These are phyloP conservation scores for Neotragus moschatus DNA, from an alignment of 2,113 vertebrate genomes.

Conservation along the genomic window DNA sequence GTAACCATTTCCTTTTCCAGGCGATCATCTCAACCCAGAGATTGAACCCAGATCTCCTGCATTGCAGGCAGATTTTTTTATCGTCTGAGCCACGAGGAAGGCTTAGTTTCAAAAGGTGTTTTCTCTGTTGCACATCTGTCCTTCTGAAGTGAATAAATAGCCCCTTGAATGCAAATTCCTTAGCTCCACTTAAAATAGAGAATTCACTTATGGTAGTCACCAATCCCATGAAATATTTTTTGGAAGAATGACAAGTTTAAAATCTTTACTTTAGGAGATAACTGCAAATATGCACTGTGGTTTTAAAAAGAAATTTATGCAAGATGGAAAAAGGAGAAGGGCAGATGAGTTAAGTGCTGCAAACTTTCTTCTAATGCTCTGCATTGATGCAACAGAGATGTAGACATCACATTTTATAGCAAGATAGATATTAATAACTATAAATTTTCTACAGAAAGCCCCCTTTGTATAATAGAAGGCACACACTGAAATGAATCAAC, in stretches of 20 bases:
- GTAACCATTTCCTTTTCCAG: not conserved
- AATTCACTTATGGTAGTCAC: not conserved
- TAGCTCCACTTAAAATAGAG: not conserved
- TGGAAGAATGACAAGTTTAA: not conserved
- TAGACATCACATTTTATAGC: not conserved
- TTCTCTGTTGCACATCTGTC: not conserved
- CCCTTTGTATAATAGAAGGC: not conserved
- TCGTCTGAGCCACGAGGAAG: not conserved
- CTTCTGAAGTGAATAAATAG: not conserved
- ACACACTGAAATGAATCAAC: not conserved
- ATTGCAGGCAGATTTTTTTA: not conserved
- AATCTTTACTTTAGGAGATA: conserved; percentile 1
- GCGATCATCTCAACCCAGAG: not conserved
- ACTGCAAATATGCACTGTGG: not conserved
- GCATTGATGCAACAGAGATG: not conserved
- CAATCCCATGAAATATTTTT: not conserved
- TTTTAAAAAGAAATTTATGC: not conserved
- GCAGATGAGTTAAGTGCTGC: not conserved
- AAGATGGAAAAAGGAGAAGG: not conserved
- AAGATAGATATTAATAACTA: not conserved
- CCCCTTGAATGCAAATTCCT: not conserved
- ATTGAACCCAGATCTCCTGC: not conserved
- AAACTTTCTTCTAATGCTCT: not conserved
- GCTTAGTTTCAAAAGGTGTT: not conserved
- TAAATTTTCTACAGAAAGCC: not conserved